Conservation (phyloP, 2,888 invertebrate genomes). For the Maniola hyperantus region DNA sequence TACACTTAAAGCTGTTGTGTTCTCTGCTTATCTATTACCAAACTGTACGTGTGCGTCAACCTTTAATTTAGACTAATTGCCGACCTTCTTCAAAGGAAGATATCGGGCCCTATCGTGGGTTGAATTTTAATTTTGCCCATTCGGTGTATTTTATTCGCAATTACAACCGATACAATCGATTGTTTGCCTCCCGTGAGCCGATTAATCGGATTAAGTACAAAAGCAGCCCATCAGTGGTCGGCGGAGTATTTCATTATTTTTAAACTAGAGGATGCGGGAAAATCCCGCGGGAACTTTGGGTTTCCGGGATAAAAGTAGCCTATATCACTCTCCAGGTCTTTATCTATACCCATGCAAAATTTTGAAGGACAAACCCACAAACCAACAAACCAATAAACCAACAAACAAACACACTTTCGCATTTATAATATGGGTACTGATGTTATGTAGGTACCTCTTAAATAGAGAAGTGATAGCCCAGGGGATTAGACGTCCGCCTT, state of each 20-base stretch:
- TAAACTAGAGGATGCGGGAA: too few relatives aligned
- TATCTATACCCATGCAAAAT: too few relatives aligned
- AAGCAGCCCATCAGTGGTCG: slow-evolving; percentile 18
- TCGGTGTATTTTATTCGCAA: slow-evolving; percentile 41
- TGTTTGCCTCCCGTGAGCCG: slow-evolving; percentile 36
- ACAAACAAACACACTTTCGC: too few relatives aligned
- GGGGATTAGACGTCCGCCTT: neutral
- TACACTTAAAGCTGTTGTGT: slow-evolving; percentile 10
- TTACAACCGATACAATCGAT: slow-evolving; percentile 41
- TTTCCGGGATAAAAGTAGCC: too few relatives aligned
- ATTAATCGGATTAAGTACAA: slow-evolving; percentile 40
- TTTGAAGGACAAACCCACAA: too few relatives aligned
- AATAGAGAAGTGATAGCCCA: neutral
- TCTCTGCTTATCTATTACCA: slow-evolving; percentile 7
- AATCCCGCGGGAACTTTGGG: too few relatives aligned
- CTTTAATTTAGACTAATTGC: slow-evolving; percentile 74
- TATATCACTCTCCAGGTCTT: too few relatives aligned
- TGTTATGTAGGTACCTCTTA: too few relatives aligned
- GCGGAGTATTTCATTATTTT: neutral
- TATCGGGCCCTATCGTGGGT: slow-evolving; percentile 37
- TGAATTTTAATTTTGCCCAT: slow-evolving; percentile 36
- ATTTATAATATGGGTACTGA: too few relatives aligned
- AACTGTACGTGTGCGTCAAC: slow-evolving; percentile 31
- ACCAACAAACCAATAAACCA: too few relatives aligned
- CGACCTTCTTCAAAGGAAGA: slow-evolving; percentile 48